A percentile compares a stretch with the other conserved stretches of the same genome.
Evolutionary conservation across 1,140 invertebrate species (phyloP).

Genomic region (Probaryconus sp.): DNA sequence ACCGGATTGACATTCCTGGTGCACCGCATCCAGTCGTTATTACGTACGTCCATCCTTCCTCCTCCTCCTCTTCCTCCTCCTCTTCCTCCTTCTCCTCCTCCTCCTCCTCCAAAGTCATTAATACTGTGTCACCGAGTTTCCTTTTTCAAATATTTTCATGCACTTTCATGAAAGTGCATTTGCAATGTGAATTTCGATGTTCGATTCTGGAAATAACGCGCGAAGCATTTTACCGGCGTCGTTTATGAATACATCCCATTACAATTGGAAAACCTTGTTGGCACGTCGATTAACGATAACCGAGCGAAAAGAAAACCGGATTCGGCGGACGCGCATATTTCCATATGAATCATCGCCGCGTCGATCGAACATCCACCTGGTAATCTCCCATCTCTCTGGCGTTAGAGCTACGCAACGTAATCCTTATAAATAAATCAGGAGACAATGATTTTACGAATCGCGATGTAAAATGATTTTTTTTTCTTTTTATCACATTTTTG

Average conservation of each 20-base stretch:
- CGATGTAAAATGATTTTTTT: conserved; percentile 25
- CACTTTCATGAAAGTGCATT: no score
- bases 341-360: conserved; percentile 63
- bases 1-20: conserved; percentile 59
- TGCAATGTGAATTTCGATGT: conserved; percentile 31
- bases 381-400: conserved; percentile 55
- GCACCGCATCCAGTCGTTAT: conserved; percentile 45
- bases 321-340: conserved; percentile 59
- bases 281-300: conserved; percentile 52
- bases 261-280: conserved; percentile 54
- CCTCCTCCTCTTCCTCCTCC: no score
- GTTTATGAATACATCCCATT: conserved; percentile 39
- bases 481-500: not conserved
- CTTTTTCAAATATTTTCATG: conserved; percentile 15
- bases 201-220: conserved; percentile 36
- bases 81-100: no score
- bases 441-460: conserved; percentile 57
- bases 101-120: no score
- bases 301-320: conserved; percentile 65
- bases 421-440: conserved; percentile 63
- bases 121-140: conserved; percentile 30
- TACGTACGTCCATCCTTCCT: conserved; percentile 40
- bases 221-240: conserved; percentile 34
- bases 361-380: conserved; percentile 61
- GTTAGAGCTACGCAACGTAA: conserved; percentile 35